Percentiles rank a stretch among this genome's conserved stretches.
Conservation (phyloP, 1,140 invertebrate genomes). For the Zaprionus lachaisei region DNA sequence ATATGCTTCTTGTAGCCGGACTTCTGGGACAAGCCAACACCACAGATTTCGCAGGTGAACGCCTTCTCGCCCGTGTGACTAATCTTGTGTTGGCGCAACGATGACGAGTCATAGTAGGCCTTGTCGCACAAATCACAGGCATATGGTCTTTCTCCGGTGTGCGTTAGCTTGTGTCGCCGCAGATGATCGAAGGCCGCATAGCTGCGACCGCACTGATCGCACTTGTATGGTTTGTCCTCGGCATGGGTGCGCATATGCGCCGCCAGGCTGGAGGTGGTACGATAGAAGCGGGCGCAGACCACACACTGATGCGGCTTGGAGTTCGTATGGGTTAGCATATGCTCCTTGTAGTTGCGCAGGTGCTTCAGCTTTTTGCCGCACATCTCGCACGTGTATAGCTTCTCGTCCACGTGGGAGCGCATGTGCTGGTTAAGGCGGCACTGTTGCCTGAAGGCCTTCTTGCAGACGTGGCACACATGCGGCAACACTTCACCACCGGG, state of each 20-base stretch:
- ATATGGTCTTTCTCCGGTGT: constrained; percentile 71
- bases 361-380: constrained; percentile 75
- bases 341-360: constrained; percentile 75
- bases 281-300: constrained; percentile 74
- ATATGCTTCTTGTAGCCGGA: constrained; percentile 83
- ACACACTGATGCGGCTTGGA: constrained; percentile 70
- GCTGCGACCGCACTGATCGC: constrained; percentile 62
- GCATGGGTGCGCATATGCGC: constrained; percentile 75
- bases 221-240: constrained; percentile 67
- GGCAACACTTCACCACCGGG: constrained; percentile 40
- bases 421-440: constrained; percentile 76
- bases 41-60: constrained; percentile 81
- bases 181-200: constrained; percentile 68
- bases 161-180: constrained; percentile 64
- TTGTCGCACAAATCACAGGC: constrained; percentile 78
- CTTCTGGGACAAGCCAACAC: constrained; percentile 79
- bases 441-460: constrained; percentile 62
- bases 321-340: constrained; percentile 78
- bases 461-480: constrained; percentile 61
- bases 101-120: constrained; percentile 79
- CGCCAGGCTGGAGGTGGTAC: constrained; percentile 76
- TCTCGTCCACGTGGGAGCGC: constrained; percentile 67
- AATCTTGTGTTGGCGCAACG: constrained; percentile 76
- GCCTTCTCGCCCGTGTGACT: constrained; percentile 79
- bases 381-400: constrained; percentile 62